Conservation (phyloP, 2,888 invertebrate species). For the Geophilus truncorum region DNA sequence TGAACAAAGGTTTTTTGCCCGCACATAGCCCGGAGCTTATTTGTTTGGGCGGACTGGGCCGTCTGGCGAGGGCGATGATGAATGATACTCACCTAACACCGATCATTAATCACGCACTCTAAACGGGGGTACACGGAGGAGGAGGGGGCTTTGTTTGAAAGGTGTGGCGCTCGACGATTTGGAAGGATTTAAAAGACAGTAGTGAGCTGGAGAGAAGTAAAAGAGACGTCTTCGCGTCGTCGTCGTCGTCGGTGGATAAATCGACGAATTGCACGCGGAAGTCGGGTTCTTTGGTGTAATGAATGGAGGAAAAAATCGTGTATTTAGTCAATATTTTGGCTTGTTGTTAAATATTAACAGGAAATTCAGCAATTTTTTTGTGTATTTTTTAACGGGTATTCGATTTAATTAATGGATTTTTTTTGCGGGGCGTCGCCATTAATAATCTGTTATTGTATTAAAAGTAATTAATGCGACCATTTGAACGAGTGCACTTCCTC, state of each 20-base stretch:
- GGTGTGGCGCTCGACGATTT: constrained; percentile 20
- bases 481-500: neutral
- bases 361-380: no score
- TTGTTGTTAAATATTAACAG: no score
- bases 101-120: constrained; percentile 16
- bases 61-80: constrained; percentile 16
- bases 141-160: neutral
- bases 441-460: neutral
- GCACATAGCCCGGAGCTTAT: neutral
- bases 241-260: neutral
- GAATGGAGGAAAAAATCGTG: neutral
- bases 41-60: constrained; percentile 16
- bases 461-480: neutral
- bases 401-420: no score
- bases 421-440: neutral
- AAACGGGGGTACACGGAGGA: neutral
- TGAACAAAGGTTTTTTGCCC: neutral
- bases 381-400: no score
- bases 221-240: neutral
- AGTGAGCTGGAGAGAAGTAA: neutral
- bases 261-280: neutral
- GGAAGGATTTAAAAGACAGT: constrained; percentile 16
- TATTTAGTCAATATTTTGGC: neutral
- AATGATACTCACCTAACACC: constrained; percentile 15
- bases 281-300: no score